A percentile compares a stretch with the other conserved stretches of the same genome.
These are phyloP conservation scores for Tachycineta bicolor DNA, from an alignment of 2,113 vertebrate species.

Conservation along the genomic window DNA sequence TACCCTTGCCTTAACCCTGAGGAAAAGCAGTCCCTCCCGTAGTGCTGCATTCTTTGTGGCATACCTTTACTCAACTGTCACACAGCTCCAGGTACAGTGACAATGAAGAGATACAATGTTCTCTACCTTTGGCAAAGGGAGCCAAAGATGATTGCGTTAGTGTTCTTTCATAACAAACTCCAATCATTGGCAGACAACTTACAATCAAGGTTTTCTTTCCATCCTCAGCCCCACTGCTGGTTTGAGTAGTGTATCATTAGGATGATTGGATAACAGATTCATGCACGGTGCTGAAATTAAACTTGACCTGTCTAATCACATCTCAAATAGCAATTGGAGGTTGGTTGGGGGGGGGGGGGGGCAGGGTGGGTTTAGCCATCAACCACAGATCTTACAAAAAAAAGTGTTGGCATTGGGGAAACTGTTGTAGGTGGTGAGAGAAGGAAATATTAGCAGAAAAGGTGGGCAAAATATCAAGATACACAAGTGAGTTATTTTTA, in stretches of 20 bases:
- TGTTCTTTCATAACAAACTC: conserved; percentile 25
- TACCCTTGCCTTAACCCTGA: not conserved
- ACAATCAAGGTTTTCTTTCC: conserved; percentile 62
- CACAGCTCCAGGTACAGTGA: not conserved
- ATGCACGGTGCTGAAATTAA: not conserved
- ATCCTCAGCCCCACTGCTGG: not conserved
- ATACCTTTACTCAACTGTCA: not conserved
- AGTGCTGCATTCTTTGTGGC: not conserved
- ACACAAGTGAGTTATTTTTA: not conserved
- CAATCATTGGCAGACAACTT: conserved; percentile 47
- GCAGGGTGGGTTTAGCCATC: not conserved
- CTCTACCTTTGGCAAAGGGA: not conserved
- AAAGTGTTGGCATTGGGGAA: not conserved
- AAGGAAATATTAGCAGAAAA: not conserved
- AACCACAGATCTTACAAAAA: not conserved
- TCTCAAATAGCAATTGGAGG: not conserved
- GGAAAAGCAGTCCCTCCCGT: not conserved
- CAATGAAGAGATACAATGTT: not conserved
- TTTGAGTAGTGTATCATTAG: conserved; percentile 40
- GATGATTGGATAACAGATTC: conserved; percentile 55
- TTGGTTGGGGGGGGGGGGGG: not conserved
- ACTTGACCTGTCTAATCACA: conserved; percentile 34
- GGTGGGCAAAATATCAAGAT: not conserved
- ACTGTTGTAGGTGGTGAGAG: not conserved
- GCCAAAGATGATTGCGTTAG: not conserved